Percentiles rank a stretch among this genome's conserved stretches.
phyloP scores from a whole-genome alignment of 2,888 invertebrate genomes.

The Lasius fuliginosus region DNA sequence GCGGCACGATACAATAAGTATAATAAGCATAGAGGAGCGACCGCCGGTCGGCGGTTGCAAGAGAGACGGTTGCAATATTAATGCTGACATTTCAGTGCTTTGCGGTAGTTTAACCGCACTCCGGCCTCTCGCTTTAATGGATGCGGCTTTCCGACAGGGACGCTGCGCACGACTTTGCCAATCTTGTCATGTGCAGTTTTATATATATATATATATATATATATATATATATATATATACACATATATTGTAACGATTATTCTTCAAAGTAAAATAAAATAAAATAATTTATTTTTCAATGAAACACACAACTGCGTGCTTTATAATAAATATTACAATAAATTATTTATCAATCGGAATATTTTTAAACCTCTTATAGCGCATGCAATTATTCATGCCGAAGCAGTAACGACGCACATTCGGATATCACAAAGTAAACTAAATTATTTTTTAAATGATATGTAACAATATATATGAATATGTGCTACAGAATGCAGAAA shows the following conservation, averaged over 20 bases:
- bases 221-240: slow-evolving; percentile 41
- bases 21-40: slow-evolving; percentile 77
- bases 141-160: slow-evolving; percentile 65
- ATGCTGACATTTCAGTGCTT: slow-evolving; percentile 78
- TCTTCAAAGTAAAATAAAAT: slow-evolving; percentile 10
- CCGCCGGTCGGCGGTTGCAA: slow-evolving; percentile 68
- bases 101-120: slow-evolving; percentile 73
- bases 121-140: slow-evolving; percentile 46
- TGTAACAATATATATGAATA: neutral
- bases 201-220: slow-evolving; percentile 37
- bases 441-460: neutral
- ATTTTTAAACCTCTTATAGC: neutral
- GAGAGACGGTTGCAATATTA: slow-evolving; percentile 79
- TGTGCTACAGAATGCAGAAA: neutral
- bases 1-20: slow-evolving; percentile 76
- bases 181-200: slow-evolving; percentile 64
- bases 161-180: slow-evolving; percentile 60
- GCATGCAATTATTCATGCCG: neutral
- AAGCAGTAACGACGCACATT: neutral
- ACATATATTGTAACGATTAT: slow-evolving; percentile 7
- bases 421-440: neutral
- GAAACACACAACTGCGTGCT: neutral
- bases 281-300: neutral
- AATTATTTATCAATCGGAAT: neutral
- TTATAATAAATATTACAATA: neutral